Conservation (phyloP, 2,888 invertebrate species). For the Trimorus sp. region DNA sequence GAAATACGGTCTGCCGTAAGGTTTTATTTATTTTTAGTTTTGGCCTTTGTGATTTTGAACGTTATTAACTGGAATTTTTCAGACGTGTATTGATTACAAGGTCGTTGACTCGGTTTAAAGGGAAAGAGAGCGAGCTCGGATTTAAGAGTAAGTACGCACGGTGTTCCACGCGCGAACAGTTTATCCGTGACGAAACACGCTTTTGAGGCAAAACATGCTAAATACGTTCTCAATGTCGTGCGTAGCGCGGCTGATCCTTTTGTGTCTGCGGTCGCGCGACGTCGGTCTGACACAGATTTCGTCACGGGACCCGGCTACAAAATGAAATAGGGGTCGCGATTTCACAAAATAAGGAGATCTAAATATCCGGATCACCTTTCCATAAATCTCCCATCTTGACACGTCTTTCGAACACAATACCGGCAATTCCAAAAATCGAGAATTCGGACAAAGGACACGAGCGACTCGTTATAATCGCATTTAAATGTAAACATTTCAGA, state of each 20-base stretch:
- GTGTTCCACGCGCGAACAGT: constrained; percentile 59
- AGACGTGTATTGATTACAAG: no score
- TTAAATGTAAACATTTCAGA: constrained; percentile 47
- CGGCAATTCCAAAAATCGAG: constrained; percentile 40
- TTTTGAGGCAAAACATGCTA: constrained; percentile 66
- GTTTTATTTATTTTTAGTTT: no score
- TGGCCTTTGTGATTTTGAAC: no score
- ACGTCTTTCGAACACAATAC: constrained; percentile 37
- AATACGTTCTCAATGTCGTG: constrained; percentile 63
- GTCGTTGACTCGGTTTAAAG: constrained; percentile 12
- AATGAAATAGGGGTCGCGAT: constrained; percentile 58
- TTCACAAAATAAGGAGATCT: constrained; percentile 62
- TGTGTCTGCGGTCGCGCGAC: constrained; percentile 64
- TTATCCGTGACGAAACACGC: constrained; percentile 43
- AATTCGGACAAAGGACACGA: constrained; percentile 52
- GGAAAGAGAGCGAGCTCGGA: constrained; percentile 35
- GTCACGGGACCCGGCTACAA: constrained; percentile 52
- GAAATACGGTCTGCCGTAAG: no score
- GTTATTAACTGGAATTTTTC: no score
- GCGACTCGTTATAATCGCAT: constrained; percentile 45
- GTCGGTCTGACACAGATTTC: constrained; percentile 54
- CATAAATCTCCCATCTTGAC: constrained; percentile 57
- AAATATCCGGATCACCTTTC: constrained; percentile 61
- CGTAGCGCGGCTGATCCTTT: constrained; percentile 53
- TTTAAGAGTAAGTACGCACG: constrained; percentile 47